Base-by-base conservation (phyloP, 2,113 vertebrate genomes). In the Tapirus terrestris region DNA sequence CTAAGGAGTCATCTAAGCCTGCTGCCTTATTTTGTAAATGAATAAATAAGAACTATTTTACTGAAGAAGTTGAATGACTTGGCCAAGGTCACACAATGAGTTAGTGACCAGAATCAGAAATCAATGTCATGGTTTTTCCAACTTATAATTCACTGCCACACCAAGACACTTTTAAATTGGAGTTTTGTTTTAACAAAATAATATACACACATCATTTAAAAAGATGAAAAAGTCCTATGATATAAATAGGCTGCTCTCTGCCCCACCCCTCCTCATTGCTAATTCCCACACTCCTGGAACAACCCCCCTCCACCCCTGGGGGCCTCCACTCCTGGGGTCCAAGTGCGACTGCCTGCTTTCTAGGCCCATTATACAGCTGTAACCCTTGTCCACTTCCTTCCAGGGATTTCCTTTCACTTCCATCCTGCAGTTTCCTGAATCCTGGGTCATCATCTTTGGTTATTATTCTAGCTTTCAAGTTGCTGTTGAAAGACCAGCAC, bases 51-150 rank as follows among this genome's bases (percentile, higher is more conserved):
- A 70, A 86, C 12, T 33, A 25, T 1, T 43, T 65, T 75, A 39
- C 8, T 56, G 53, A 56, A 67, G 61, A 72, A 16, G 51, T 7
- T 20, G 17, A 84, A 53, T 27, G 68, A 79, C 48, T 61, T n/a
- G 48, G 53, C 81, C 86, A 86, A 95, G 51, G n/a, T 51, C 83
- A 45, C 72, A 45, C 25, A 25, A 56, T n/a, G 39, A 81, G 20
- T 75, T 51, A 39, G 79, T 17, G 12, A 61, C 75, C 83, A 79
- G 72, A 92, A 94, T 84, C 39, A 89, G 61, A 97, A 89, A 81
- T 45, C 58, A 8, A 16, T 21, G 8, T 70, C 27, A 4, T n/a
- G 3, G 6, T 27, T 27, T 79, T 79, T 65, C 18, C 16, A 11
- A 56, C n/a, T 63, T 68, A 20, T 13, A 84, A 53, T n/a, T 17